Percentiles rank a stretch among this genome's conserved stretches.
These are phyloP conservation scores for Priocnemis perturbator DNA, from an alignment of 2,888 invertebrate genomes.

Conservation along the genomic window DNA sequence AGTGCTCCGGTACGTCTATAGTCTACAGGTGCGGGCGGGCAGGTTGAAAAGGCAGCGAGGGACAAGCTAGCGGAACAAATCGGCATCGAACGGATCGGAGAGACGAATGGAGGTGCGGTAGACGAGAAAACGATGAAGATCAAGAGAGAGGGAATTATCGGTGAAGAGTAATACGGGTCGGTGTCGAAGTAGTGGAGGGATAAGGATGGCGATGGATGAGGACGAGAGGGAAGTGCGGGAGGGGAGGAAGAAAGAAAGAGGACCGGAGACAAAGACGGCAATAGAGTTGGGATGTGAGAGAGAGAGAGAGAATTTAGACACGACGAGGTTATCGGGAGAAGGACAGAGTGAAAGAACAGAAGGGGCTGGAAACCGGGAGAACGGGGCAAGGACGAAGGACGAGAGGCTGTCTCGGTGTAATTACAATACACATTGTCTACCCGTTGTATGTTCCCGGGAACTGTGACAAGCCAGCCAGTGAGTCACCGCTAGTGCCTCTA, in stretches of 20 bases:
- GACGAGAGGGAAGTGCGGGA: no score
- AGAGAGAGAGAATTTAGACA: constrained; percentile 7
- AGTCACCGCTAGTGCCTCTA: constrained; percentile 34
- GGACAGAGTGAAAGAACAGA: constrained; percentile 10
- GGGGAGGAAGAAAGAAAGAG: constrained; percentile 3
- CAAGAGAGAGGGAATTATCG: no score
- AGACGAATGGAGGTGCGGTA: constrained; percentile 9
- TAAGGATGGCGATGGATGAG: no score
- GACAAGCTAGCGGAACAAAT: no score
- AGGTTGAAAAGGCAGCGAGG: constrained; percentile 24
- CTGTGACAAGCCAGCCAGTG: constrained; percentile 59
- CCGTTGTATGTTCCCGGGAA: constrained; percentile 52
- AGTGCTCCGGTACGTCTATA: constrained; percentile 27
- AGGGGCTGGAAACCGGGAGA: constrained; percentile 7
- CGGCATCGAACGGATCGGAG: background rate
- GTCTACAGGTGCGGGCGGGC: constrained; percentile 19
- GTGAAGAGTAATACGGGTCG: no score
- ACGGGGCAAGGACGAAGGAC: constrained; percentile 20
- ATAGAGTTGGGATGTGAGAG: background rate
- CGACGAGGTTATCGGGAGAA: background rate
- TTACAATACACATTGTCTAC: constrained; percentile 65
- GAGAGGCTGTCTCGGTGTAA: constrained; percentile 56
- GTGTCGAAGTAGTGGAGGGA: background rate
- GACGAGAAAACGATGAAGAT: no score
- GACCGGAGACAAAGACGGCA: background rate